phyloP scores from a whole-genome alignment of 1,140 invertebrate genomes.

The Rhyzopertha dominica region DNA sequence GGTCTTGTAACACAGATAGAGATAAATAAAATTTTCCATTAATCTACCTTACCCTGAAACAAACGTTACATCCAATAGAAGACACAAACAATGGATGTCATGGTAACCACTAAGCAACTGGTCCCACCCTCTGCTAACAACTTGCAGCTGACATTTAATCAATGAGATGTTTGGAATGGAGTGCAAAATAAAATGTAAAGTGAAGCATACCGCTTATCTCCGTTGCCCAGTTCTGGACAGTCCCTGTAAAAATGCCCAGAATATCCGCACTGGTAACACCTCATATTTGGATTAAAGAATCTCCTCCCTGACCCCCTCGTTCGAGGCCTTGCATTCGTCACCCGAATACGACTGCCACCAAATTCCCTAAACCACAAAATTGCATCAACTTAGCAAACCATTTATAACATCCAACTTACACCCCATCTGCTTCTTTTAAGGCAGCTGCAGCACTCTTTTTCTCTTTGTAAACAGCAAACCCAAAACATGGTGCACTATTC shows the following conservation, averaged over 20 bases:
- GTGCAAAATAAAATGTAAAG: no score
- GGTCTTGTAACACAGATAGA: no score
- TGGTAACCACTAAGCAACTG: no score
- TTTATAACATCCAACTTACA: slow-evolving; percentile 44
- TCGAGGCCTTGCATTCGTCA: slow-evolving; percentile 46
- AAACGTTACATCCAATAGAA: no score
- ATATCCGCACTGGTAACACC: slow-evolving; percentile 62
- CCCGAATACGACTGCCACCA: slow-evolving; percentile 45
- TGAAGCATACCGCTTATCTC: slow-evolving; percentile 23
- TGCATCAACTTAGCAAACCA: slow-evolving; percentile 2
- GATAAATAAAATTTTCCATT: no score
- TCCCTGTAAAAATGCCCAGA: slow-evolving; percentile 62
- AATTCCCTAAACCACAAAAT: slow-evolving; percentile 36
- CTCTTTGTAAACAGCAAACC: slow-evolving; percentile 69
- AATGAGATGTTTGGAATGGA: no score
- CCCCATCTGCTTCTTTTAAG: slow-evolving; percentile 58
- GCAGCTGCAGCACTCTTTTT: slow-evolving; percentile 64
- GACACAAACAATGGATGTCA: no score
- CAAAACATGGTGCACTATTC: slow-evolving; percentile 63
- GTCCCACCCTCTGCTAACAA: no score
- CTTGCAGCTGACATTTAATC: no score
- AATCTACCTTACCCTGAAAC: no score
- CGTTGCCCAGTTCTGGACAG: slow-evolving; percentile 48
- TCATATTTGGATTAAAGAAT: slow-evolving; percentile 54
- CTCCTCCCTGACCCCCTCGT: slow-evolving; percentile 46